Conservation (phyloP, 2,888 invertebrate genomes). For the Drosophila siamana region DNA sequence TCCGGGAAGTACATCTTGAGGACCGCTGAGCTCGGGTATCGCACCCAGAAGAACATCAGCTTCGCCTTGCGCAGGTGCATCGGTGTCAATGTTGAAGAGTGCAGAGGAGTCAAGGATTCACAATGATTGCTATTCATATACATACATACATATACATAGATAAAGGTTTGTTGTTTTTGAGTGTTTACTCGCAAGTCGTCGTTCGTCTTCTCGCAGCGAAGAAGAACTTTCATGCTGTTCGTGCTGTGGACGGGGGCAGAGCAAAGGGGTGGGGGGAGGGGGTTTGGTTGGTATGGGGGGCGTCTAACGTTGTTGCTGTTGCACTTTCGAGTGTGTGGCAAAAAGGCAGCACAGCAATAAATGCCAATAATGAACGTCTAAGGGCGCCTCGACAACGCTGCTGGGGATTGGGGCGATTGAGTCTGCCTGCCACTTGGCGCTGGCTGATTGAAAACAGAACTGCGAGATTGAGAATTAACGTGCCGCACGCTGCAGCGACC, state of each 20-base stretch:
- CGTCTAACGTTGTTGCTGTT: slow-evolving; percentile 54
- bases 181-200: slow-evolving; percentile 36
- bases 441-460: slow-evolving; percentile 70
- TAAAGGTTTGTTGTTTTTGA: slow-evolving; percentile 26
- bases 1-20: slow-evolving; percentile 99
- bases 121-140: slow-evolving; percentile 76
- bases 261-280: slow-evolving; percentile 9
- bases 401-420: not conserved
- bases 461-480: slow-evolving; percentile 35
- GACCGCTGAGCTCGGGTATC: slow-evolving; percentile 99
- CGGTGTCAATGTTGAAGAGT: slow-evolving; percentile 98
- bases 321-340: slow-evolving; percentile 76
- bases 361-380: slow-evolving; percentile 77
- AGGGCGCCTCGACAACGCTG: slow-evolving; percentile 54
- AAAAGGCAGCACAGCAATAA: slow-evolving; percentile 63
- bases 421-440: slow-evolving; percentile 55
- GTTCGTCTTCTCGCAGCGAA: slow-evolving; percentile 4
- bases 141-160: slow-evolving; percentile 25
- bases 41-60: slow-evolving; percentile 99
- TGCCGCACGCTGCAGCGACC: not conserved
- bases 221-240: slow-evolving; percentile 58
- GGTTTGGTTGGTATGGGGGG: not conserved
- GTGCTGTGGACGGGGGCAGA: slow-evolving; percentile 41
- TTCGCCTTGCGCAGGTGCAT: slow-evolving; percentile 99
- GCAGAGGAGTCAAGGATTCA: slow-evolving; percentile 93